Evolutionary conservation across 2,113 vertebrate species (phyloP).

Genomic region (Lagenorhynchus albirostris): DNA sequence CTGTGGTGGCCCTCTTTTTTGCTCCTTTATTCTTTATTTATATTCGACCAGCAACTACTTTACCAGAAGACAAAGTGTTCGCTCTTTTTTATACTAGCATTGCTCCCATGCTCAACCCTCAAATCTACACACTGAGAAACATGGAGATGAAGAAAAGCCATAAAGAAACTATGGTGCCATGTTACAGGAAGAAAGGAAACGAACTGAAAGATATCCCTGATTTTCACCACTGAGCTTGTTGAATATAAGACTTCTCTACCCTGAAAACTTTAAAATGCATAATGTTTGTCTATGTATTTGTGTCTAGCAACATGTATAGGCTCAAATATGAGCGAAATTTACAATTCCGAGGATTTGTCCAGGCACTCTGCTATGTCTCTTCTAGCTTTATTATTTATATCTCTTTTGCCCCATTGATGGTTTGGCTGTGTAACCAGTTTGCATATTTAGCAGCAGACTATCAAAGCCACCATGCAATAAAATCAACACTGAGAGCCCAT

Average conservation of each 20-base stretch:
- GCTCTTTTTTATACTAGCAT: not conserved
- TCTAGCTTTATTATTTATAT: not conserved
- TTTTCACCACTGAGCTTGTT: not conserved
- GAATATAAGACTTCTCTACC: not conserved
- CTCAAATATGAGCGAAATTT: not conserved
- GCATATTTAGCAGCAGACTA: not conserved
- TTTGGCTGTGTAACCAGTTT: not conserved
- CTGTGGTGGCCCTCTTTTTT: not conserved
- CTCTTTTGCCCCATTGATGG: not conserved
- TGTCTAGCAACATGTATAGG: not conserved
- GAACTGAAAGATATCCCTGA: not conserved
- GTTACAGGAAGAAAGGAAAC: not conserved
- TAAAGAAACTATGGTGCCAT: not conserved
- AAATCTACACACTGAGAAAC: not conserved
- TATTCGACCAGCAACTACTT: not conserved
- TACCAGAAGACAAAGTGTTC: slow-evolving; percentile 7
- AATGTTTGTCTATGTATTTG: not conserved
- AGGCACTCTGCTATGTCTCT: not conserved
- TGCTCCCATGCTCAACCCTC: not conserved
- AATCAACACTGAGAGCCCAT: not conserved
- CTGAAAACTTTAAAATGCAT: not conserved
- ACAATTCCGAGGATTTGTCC: not conserved
- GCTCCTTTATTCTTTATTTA: not conserved
- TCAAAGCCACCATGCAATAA: not conserved
- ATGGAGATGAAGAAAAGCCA: not conserved